phyloP scores from a whole-genome alignment of 1,140 invertebrate genomes.

The Drosophila bocqueti region DNA sequence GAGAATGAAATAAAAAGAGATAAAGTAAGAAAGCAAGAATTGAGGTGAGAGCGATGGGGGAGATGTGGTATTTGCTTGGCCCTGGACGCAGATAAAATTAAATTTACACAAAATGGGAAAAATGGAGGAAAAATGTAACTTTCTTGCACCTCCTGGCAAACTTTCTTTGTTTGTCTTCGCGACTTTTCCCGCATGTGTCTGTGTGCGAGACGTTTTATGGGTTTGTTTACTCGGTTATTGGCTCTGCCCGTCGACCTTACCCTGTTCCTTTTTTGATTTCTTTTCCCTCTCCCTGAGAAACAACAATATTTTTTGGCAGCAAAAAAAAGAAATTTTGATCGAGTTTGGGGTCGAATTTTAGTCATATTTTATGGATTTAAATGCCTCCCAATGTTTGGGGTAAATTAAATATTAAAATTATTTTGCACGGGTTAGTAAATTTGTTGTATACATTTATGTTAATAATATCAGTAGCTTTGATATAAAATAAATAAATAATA shows the following conservation, averaged over 20 bases:
- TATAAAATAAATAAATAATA: background rate
- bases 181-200: conserved; percentile 31
- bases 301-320: conserved; percentile 29
- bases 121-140: conserved; percentile 12
- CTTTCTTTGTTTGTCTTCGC: conserved; percentile 47
- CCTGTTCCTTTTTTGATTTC: conserved; percentile 12
- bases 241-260: background rate
- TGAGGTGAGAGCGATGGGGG: conserved; percentile 6
- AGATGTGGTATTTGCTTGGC: conserved; percentile 56
- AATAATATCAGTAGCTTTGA: too few relatives aligned
- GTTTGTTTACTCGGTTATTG: conserved; percentile 24
- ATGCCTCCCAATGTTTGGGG: background rate
- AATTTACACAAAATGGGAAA: conserved; percentile 60
- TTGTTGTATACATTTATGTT: too few relatives aligned
- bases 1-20: background rate
- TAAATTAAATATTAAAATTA: background rate
- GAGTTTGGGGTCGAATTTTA: background rate
- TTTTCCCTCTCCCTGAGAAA: conserved; percentile 40
- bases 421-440: background rate
- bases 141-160: conserved; percentile 26
- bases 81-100: conserved; percentile 75
- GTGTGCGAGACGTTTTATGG: conserved; percentile 18
- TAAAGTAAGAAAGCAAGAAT: background rate
- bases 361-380: conserved; percentile 11
- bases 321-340: conserved; percentile 16